These are phyloP conservation scores for Pongo pygmaeus DNA, from an alignment of 2,113 vertebrate genomes.

Conservation along the genomic window DNA sequence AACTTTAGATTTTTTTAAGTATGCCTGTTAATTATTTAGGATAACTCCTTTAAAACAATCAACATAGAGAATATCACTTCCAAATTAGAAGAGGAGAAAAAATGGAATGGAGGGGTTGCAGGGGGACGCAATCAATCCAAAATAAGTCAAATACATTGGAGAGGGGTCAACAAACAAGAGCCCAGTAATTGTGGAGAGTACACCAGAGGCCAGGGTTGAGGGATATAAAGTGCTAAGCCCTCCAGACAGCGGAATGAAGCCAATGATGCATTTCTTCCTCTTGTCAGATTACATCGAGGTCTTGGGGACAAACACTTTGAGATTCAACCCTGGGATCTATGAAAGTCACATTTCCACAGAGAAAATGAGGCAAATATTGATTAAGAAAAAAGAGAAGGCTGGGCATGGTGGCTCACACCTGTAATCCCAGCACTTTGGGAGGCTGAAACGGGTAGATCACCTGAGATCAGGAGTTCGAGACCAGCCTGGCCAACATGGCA, in stretches of 20 bases:
- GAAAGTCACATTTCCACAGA: background rate
- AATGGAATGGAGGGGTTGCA: background rate
- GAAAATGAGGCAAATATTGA: background rate
- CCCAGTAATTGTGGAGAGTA: background rate
- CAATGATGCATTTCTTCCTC: background rate
- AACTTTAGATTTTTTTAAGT: background rate
- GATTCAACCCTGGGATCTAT: background rate
- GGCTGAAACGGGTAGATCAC: fast-evolving
- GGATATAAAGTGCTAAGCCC: background rate
- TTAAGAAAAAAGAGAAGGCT: too few species aligned
- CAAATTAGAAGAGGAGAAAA: background rate
- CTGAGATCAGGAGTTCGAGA: too few species aligned
- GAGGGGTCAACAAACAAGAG: background rate
- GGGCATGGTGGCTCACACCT: too few species aligned
- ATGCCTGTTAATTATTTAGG: background rate
- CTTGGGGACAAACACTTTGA: background rate
- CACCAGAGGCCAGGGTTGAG: background rate
- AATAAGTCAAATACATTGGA: background rate
- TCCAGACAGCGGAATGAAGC: background rate
- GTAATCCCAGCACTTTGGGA: too few species aligned
- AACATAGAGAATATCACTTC: background rate
- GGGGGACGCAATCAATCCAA: background rate
- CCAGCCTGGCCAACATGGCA: too few species aligned
- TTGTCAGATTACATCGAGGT: background rate
- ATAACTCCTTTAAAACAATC: background rate